phyloP scores from a whole-genome alignment of 2,888 invertebrate species.

The Ptycholaimellus sp. region DNA sequence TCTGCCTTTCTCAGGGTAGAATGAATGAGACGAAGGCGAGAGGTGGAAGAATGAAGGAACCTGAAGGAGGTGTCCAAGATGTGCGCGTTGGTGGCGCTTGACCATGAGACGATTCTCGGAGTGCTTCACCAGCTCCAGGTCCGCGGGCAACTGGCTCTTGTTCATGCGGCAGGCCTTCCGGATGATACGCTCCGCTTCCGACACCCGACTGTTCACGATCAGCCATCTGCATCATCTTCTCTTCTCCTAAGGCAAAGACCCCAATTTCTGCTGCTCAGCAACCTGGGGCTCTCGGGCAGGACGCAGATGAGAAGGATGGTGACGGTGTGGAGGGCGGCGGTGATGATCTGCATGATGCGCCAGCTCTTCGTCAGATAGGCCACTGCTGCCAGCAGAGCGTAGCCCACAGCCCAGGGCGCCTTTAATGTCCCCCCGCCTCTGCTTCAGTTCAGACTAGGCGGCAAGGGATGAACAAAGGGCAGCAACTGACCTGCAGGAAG shows the following conservation, averaged over 20 bases:
- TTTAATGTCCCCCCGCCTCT: too few species aligned
- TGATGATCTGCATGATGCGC: conserved; percentile 22
- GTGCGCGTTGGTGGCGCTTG: conserved; percentile 14
- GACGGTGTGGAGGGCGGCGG: conserved; percentile 20
- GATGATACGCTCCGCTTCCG: conserved; percentile 23
- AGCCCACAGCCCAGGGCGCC: conserved; percentile 25
- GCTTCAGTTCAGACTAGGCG: too few species aligned
- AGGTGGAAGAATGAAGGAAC: too few species aligned
- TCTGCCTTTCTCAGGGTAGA: background rate
- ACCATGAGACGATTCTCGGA: conserved; percentile 20
- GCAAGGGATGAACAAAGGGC: too few species aligned
- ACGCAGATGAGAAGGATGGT: conserved; percentile 21
- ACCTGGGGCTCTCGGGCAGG: conserved; percentile 23
- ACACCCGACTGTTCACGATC: conserved; percentile 15
- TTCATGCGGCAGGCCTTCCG: conserved; percentile 21
- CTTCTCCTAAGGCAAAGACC: too few species aligned
- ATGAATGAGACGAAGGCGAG: too few species aligned
- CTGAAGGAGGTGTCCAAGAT: conserved; percentile 14
- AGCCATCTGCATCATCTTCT: conserved; percentile 3
- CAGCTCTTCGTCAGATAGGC: conserved; percentile 22
- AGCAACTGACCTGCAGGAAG: conserved; percentile 14
- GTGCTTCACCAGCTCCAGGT: conserved; percentile 20
- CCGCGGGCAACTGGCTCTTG: conserved; percentile 19
- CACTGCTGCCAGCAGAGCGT: conserved; percentile 22
- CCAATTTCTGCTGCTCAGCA: conserved; percentile 16